Conservation (phyloP, 2,888 invertebrate species). For the Clusia tigrina region DNA sequence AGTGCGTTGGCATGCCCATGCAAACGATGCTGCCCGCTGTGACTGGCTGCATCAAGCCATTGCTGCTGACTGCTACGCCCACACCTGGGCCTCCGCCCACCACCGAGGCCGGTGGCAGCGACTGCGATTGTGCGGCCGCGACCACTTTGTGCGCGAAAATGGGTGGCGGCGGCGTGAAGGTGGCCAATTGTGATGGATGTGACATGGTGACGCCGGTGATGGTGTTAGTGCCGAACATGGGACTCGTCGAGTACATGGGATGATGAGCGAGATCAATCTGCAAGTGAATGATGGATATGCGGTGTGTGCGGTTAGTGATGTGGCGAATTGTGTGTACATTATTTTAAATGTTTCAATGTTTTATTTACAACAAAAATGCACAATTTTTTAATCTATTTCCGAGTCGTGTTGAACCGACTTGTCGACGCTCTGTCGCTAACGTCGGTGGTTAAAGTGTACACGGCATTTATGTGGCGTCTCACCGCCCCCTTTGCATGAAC, state of each 20-base stretch:
- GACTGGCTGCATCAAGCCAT: conserved; percentile 53
- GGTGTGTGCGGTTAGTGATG: neutral
- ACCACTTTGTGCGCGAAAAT: conserved; percentile 63
- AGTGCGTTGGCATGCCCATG: conserved; percentile 53
- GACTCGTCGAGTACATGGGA: conserved; percentile 64
- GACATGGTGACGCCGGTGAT: conserved; percentile 64
- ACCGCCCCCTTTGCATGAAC: no score
- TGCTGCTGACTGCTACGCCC: conserved; percentile 41
- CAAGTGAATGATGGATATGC: conserved; percentile 14
- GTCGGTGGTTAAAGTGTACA: no score
- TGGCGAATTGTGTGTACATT: neutral
- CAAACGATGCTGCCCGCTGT: conserved; percentile 40
- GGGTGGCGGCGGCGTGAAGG: conserved; percentile 62
- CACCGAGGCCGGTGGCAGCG: conserved; percentile 30
- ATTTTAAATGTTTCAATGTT: neutral
- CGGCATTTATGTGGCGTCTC: no score
- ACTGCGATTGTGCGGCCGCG: conserved; percentile 33
- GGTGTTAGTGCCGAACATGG: conserved; percentile 62
- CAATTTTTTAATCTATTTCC: no score
- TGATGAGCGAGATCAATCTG: conserved; percentile 65
- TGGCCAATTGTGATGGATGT: conserved; percentile 64
- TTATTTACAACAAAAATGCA: neutral
- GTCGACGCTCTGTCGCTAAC: no score
- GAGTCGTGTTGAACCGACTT: neutral
- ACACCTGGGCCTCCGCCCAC: conserved; percentile 27